Percentiles rank a stretch among this genome's conserved stretches.
Conservation (phyloP, 2,113 vertebrate genomes). For the Mohoua ochrocephala region DNA sequence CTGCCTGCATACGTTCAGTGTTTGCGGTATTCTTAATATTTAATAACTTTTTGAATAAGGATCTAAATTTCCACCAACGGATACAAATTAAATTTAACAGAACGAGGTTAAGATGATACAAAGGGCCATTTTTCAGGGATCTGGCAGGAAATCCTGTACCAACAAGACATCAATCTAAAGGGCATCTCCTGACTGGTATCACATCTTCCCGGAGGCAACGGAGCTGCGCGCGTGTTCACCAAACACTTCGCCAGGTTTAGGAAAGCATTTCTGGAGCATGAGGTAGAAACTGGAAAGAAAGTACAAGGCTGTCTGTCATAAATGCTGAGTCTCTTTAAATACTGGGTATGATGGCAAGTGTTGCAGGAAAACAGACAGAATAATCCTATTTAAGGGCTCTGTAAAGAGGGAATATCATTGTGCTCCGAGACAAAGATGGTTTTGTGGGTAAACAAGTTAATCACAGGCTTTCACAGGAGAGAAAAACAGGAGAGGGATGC, state of each 20-base stretch:
- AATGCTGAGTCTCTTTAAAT: background rate
- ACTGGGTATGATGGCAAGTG: background rate
- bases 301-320: background rate
- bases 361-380: background rate
- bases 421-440: background rate
- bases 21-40: background rate
- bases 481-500: background rate
- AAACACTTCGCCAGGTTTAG: background rate
- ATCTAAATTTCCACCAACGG: background rate
- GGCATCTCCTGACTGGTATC: background rate
- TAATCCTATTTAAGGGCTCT: background rate
- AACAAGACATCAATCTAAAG: background rate
- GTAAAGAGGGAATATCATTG: background rate
- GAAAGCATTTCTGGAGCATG: background rate
- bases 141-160: background rate
- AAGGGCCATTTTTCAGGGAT: background rate
- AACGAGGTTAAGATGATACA: background rate
- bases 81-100: background rate
- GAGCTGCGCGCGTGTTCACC: background rate
- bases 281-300: background rate
- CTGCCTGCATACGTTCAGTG: background rate
- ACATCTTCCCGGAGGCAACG: background rate
- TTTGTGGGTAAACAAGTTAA: slow-evolving; percentile 45
- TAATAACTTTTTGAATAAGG: background rate
- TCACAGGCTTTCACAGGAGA: background rate